Evolutionary conservation across 2,797 vertebrate species (phyloP), one percentile per base, ranked within the genome.

Genomic region (Squalus acanthias): DNA sequence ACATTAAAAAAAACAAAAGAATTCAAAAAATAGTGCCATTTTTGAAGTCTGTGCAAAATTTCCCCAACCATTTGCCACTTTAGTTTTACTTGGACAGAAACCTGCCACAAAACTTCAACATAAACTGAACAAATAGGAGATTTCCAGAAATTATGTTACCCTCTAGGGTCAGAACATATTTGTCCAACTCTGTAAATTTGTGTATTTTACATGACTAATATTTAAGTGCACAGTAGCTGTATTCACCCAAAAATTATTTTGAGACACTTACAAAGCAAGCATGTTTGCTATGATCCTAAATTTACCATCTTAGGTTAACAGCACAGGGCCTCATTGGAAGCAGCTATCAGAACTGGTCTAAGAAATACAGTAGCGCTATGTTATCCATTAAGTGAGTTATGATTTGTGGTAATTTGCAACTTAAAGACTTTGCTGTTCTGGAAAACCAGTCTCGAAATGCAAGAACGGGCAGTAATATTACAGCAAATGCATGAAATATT

Each of bases 231-330:
- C 70, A n/a, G 69, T 76, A 69, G 4, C 50, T 72, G 50, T 33
- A 95, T 95, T 95, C 69, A 95, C 6, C 12, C 76, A 95, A 92
- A 74, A 17, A 33, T 53, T 13, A 69, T 57, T 95, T 53, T 74
- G 50, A 95, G 94, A 76, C 50, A 53, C 67, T 95, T 95, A 74
- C 26, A 74, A 95, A 95, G 69, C n/a, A 69, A 95, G 69, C 22
- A 72, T 57, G 69, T 57, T 74, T 57, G 46, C 26, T 74, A 57
- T 72, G 50, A 74, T 95, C 15, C 46, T 95, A 57, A 95, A 74
- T 74, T 74, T 33, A 57, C 70, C 70, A 57, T 57, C 5, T 95
- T 33, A 50, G 70, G 50, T 74, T 57, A 95, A 13, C 46, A 70
- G 24, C 93, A 95, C 26, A 74, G 57, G 29, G 5, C 29, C 4